phyloP scores from a whole-genome alignment of 2,888 invertebrate genomes.

The Rhingia campestris region DNA sequence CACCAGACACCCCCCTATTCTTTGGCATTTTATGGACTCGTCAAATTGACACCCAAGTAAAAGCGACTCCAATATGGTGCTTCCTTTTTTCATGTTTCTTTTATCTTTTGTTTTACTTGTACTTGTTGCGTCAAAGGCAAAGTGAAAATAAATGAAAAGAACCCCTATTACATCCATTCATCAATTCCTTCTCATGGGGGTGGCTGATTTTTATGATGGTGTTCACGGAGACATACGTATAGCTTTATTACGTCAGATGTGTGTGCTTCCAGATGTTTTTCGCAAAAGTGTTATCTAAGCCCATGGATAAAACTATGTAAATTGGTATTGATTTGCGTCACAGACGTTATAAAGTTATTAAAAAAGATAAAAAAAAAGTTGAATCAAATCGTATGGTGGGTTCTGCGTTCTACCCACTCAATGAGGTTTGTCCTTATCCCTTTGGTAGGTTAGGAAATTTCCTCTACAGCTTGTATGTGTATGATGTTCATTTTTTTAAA shows the following conservation, averaged over 20 bases:
- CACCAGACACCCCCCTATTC: slow-evolving; percentile 1
- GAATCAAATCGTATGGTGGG: slow-evolving; percentile 25
- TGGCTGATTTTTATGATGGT: background rate
- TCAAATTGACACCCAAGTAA: background rate
- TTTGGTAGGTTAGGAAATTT: background rate
- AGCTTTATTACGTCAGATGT: slow-evolving; percentile 42
- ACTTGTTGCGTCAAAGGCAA: slow-evolving; percentile 61
- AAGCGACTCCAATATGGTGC: slow-evolving; percentile 30
- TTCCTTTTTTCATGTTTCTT: background rate
- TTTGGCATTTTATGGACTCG: background rate
- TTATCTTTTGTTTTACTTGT: background rate
- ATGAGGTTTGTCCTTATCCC: background rate
- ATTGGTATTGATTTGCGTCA: slow-evolving; percentile 27
- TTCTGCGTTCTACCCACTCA: slow-evolving; percentile 25
- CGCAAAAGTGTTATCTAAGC: slow-evolving; percentile 17
- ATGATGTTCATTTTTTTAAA: background rate
- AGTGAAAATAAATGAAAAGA: background rate
- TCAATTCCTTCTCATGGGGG: slow-evolving; percentile 40
- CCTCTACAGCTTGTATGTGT: background rate
- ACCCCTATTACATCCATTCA: slow-evolving; percentile 43
- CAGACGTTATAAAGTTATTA: background rate
- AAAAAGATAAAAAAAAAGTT: slow-evolving; percentile 3
- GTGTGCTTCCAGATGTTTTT: slow-evolving; percentile 58
- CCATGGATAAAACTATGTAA: background rate
- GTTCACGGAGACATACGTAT: background rate